A percentile compares a stretch with the other conserved stretches of the same genome.
These are phyloP conservation scores for Metacarcinus magister DNA, from an alignment of 2,888 invertebrate genomes.

Conservation along the genomic window DNA sequence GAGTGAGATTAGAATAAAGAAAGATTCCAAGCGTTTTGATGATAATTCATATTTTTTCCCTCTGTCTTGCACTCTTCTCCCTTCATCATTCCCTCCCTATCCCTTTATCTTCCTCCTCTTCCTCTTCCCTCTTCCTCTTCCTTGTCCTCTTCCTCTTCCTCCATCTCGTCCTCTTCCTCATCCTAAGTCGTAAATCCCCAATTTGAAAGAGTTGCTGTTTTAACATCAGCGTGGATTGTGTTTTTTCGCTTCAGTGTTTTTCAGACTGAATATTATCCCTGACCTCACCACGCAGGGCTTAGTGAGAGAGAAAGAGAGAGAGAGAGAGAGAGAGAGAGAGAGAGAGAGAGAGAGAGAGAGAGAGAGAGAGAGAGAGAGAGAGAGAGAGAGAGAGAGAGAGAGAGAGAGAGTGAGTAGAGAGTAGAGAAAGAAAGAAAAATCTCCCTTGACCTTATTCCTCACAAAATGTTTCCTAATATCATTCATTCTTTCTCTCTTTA, in stretches of 20 bases:
- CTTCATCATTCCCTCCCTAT: neutral
- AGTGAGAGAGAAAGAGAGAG: neutral
- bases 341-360: neutral
- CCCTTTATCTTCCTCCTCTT: neutral
- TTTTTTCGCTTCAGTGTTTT: constrained; percentile 32
- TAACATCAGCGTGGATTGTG: neutral
- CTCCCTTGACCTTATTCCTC: neutral
- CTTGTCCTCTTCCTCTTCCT: neutral
- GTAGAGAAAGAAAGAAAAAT: neutral
- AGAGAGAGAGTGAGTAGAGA: neutral
- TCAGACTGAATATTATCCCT: neutral
- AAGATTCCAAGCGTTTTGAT: neutral
- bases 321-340: constrained; percentile 47
- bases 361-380: constrained; percentile 21
- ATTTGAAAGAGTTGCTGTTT: neutral
- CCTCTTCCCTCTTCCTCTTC: neutral
- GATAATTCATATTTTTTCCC: neutral
- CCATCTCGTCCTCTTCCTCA: neutral
- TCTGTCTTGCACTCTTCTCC: neutral
- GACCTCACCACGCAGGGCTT: constrained; percentile 32
- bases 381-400: neutral
- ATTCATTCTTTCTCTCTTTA: neutral
- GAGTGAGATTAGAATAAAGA: neutral
- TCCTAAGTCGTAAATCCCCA: neutral
- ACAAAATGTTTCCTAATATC: neutral